Percentiles rank a stretch among this genome's conserved stretches.
phyloP scores from a whole-genome alignment of 2,113 vertebrate genomes.

The Strigops habroptila region DNA sequence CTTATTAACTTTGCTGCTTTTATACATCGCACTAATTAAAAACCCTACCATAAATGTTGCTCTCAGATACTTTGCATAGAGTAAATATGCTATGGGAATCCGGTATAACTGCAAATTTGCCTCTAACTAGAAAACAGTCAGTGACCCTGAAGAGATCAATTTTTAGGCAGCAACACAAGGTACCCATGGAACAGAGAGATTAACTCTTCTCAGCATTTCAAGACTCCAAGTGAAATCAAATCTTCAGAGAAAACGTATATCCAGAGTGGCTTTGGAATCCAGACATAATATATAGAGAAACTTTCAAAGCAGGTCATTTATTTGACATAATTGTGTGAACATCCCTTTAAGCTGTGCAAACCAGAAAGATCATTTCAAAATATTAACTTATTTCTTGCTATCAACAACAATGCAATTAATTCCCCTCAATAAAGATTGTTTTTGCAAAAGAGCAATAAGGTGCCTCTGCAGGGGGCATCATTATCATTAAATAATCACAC shows the following conservation, averaged over 20 bases:
- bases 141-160: slow-evolving; percentile 55
- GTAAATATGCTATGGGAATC: slow-evolving; percentile 55
- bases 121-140: slow-evolving; percentile 32
- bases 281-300: slow-evolving; percentile 25
- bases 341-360: slow-evolving; percentile 43
- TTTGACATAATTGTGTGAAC: slow-evolving; percentile 62
- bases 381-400: slow-evolving; percentile 71
- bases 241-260: neutral
- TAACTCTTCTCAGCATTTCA: slow-evolving; percentile 43
- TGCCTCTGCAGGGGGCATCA: slow-evolving; percentile 70
- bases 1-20: slow-evolving; percentile 45
- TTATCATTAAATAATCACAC: slow-evolving; percentile 74
- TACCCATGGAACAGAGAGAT: slow-evolving; percentile 24
- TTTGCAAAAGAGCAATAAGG: slow-evolving; percentile 74
- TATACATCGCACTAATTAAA: slow-evolving; percentile 67
- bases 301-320: slow-evolving; percentile 63
- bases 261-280: slow-evolving; percentile 26
- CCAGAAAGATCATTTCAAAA: slow-evolving; percentile 66
- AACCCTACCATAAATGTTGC: slow-evolving; percentile 62
- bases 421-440: slow-evolving; percentile 72
- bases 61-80: slow-evolving; percentile 60
- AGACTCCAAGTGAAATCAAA: slow-evolving; percentile 4
- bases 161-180: slow-evolving; percentile 50
- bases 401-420: slow-evolving; percentile 76
- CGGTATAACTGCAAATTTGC: slow-evolving; percentile 12